Conservation (phyloP, 53 echinoderm and acorn worm genomes). For the Antedon mediterranea region DNA sequence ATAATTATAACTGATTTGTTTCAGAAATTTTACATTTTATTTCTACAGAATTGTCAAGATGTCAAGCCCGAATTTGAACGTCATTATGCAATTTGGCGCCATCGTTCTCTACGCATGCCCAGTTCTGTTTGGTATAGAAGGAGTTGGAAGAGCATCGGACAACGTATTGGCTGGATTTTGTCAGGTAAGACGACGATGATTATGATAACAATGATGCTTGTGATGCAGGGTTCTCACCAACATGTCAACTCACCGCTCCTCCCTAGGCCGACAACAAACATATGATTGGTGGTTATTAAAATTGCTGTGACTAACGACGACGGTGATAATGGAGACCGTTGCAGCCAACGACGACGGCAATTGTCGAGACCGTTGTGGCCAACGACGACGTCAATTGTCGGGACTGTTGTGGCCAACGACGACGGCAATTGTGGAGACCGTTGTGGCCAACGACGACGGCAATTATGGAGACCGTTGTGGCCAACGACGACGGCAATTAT, state of each 20-base stretch:
- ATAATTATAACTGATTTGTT: too few relatives aligned
- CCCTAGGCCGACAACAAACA: too few relatives aligned
- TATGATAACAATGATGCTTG: background rate
- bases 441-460: background rate
- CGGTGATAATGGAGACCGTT: too few relatives aligned
- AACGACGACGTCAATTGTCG: background rate
- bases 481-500: too few relatives aligned
- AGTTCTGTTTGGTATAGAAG: constrained; percentile 65
- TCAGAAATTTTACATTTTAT: too few relatives aligned
- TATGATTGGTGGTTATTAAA: background rate
- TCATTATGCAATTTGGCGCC: constrained; percentile 56
- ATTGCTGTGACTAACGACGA: background rate
- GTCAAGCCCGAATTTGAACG: constrained; percentile 89
- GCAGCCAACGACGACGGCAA: background rate
- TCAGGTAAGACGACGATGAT: constrained; percentile 17
- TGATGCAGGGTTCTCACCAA: too few relatives aligned
- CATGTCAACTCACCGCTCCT: too few relatives aligned
- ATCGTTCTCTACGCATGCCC: constrained; percentile 61
- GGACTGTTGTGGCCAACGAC: background rate
- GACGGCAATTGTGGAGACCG: background rate
- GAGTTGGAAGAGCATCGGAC: constrained; percentile 13
- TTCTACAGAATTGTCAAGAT: constrained; percentile 67
- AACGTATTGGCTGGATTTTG: constrained; percentile 14
- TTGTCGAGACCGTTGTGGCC: background rate
- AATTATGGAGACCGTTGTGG: too few relatives aligned